Evolutionary conservation across 1,140 invertebrate genomes (phyloP).

Genomic region (Conus ventricosus): DNA sequence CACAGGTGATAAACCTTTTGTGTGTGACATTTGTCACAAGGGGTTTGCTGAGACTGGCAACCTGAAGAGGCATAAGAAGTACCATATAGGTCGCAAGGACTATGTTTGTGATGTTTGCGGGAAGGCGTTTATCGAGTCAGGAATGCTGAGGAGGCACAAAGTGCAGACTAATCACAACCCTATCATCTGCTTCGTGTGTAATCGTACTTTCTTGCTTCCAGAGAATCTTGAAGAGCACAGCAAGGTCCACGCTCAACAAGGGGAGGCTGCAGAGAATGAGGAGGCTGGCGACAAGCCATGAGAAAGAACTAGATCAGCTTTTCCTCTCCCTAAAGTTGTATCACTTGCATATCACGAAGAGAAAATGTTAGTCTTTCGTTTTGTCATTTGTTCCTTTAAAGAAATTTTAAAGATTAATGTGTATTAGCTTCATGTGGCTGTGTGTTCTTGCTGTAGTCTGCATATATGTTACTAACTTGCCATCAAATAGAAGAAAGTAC

Average conservation of each 20-base stretch:
- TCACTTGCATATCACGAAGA: too few relatives aligned
- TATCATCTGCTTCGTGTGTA: conserved; percentile 14
- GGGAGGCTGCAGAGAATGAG: conserved; percentile 17
- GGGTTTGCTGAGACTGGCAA: conserved; percentile 92
- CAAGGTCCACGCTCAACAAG: conserved; percentile 36
- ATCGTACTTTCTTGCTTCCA: conserved; percentile 74
- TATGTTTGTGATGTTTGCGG: conserved; percentile 91
- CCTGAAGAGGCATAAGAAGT: conserved; percentile 85
- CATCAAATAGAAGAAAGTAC: too few relatives aligned
- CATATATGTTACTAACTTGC: too few relatives aligned
- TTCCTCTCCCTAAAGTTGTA: too few relatives aligned
- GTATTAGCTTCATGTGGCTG: too few relatives aligned
- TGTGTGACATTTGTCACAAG: conserved; percentile 87
- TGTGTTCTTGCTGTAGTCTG: too few relatives aligned
- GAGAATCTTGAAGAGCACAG: background rate
- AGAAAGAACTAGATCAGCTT: too few relatives aligned
- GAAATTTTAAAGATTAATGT: too few relatives aligned
- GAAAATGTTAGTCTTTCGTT: too few relatives aligned
- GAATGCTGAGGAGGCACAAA: conserved; percentile 94
- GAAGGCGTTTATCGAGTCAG: conserved; percentile 96
- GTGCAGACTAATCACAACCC: conserved; percentile 80
- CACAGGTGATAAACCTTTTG: conserved; percentile 51
- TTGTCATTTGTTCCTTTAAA: too few relatives aligned
- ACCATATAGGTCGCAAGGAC: conserved; percentile 88
- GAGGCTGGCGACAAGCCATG: too few relatives aligned